phyloP scores from a whole-genome alignment of 2,113 vertebrate species.

The Furnarius figulus region DNA sequence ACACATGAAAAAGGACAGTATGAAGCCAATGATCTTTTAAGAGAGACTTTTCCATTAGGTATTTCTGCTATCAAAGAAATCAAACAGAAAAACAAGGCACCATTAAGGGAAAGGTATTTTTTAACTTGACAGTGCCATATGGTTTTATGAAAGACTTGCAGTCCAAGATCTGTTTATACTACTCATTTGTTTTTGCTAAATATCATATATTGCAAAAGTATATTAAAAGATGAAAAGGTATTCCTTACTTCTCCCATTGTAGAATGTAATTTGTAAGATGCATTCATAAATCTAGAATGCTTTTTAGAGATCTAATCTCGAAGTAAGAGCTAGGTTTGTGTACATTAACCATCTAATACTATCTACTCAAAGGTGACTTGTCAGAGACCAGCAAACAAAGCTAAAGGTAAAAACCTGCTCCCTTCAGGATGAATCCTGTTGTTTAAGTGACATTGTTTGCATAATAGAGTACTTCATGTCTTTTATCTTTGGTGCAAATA shows the following conservation, averaged over 20 bases:
- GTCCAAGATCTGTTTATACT: background rate
- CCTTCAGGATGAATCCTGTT: background rate
- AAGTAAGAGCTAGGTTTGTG: background rate
- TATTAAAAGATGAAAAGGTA: background rate
- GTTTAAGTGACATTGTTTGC: constrained; percentile 25
- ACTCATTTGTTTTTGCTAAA: background rate
- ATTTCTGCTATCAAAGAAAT: background rate
- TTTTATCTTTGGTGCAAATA: constrained; percentile 41
- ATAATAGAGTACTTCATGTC: constrained; percentile 1
- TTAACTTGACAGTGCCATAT: background rate
- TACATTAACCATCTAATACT: background rate
- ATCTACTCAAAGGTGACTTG: background rate
- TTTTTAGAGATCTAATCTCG: background rate
- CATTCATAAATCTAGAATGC: background rate
- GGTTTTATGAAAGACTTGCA: background rate
- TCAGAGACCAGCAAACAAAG: background rate
- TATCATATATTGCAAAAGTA: background rate
- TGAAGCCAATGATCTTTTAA: background rate
- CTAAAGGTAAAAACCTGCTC: background rate
- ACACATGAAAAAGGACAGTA: background rate
- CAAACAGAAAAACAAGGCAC: background rate
- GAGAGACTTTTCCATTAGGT: background rate
- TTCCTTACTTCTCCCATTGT: background rate
- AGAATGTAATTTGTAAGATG: background rate
- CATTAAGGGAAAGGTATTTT: background rate